Base-by-base conservation (phyloP, 2,797 vertebrate genomes). In the Sebastes miniatus region DNA sequence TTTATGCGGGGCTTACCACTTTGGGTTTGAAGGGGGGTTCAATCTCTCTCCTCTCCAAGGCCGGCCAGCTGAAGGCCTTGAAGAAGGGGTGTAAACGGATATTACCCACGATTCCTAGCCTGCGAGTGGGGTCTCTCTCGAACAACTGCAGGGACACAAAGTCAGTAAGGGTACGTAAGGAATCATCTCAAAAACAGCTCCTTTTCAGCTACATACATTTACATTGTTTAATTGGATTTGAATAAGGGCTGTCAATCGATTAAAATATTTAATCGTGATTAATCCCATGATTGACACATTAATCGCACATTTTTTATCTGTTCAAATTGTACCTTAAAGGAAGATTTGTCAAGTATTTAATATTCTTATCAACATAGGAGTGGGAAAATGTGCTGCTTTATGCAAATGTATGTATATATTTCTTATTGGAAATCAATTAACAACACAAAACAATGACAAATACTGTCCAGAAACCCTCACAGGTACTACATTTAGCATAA, bases 1-100 rank as follows among this genome's bases (percentile, higher is more conserved):
- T 32, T 9, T 70, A 63, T 29, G 34, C 24, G 36, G 50, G 54
- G 87, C 97, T 0, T 96, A 99, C 99, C 98, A 99, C 98, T 99
- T 97, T 99, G 1, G 99, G 99, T 91, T 90, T 97, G 94, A 99
- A 99, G 34, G 99, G 98, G 0, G 99, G 98, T 2, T 98, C 97
- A 29, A 97, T 75, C 71, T 96, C 97, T 87, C 91, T 96, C 85
- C 88, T 97, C 93, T 98, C 98, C 64, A 99, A 92, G 0, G 96
- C 94, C 4, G 92, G 81, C 98, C 98, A 99, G 93, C 96, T 97
- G 85, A 99, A 96, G 29, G 95, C 93, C 93, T 97, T 98, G 91
- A 99, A 99, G 95, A 99, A 99, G 22, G 95, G 64, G 39, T 99
- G 98, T 47, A 72, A 83, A 87, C 92, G 96, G 90, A 99, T 96